These are phyloP conservation scores for Schmidtea mediterranea DNA, from an alignment of 1,140 invertebrate species.

Conservation along the genomic window DNA sequence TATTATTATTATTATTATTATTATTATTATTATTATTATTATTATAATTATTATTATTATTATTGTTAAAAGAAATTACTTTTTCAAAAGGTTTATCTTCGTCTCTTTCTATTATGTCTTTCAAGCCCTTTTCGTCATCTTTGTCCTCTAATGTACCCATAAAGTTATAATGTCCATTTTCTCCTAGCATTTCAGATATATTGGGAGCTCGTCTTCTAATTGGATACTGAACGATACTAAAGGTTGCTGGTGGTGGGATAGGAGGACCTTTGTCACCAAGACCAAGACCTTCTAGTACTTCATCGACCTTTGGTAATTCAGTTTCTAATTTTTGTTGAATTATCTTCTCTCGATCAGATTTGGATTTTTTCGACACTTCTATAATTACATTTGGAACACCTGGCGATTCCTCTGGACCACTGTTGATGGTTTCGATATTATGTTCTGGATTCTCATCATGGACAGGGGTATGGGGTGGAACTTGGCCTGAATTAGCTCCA, in stretches of 20 bases:
- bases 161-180: conserved; percentile 19
- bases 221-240: conserved; percentile 24
- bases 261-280: conserved; percentile 24
- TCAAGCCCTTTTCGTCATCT: no score
- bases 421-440: no score
- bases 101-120: no score
- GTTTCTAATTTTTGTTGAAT: background rate
- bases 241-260: conserved; percentile 21
- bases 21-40: no score
- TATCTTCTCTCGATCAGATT: conserved; percentile 3
- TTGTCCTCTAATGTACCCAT: conserved; percentile 14
- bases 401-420: background rate
- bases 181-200: conserved; percentile 13
- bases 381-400: conserved; percentile 7
- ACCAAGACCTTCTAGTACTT: conserved; percentile 26
- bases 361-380: conserved; percentile 5
- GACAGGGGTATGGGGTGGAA: no score
- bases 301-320: background rate
- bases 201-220: conserved; percentile 19
- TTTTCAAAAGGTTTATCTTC: no score
- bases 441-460: no score
- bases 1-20: no score
- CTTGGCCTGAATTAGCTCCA: no score
- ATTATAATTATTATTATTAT: no score
- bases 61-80: no score